Evolutionary conservation across 2,888 invertebrate species (phyloP), one percentile per base, ranked within the genome.

Genomic region (Lepetodrilus schrolli): DNA sequence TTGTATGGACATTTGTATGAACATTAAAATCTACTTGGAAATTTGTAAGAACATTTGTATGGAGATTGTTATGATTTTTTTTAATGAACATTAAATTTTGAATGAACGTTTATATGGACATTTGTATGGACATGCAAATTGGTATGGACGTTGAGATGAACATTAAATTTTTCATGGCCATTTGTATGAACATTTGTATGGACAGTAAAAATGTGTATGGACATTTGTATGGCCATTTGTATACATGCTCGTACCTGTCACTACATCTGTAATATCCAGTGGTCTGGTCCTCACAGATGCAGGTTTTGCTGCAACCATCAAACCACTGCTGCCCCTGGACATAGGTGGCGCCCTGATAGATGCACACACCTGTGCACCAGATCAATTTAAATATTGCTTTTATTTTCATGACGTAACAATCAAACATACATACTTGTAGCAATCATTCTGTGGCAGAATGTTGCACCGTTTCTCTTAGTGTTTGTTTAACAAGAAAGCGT

Each of bases 221-320:
- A n/a, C n/a, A n/a, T n/a, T n/a, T n/a, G n/a, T n/a, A n/a, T n/a
- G n/a, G n/a, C n/a, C n/a, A n/a, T n/a, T n/a, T n/a, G n/a, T n/a
- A n/a, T n/a, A n/a, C n/a, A n/a, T n/a, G n/a, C n/a, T n/a, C 7
- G 0, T 82, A 83, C 84, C 83, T 84, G 68, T 82, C 80, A n/a
- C 47, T 70, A 73, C 84, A 84, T 68, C 79, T 81, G 76, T 83
- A 83, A 58, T 77, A 81, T 4, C 68, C 68, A 23, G 68, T 68
- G n/a, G 21, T 68, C 17, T 47, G 47, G 21, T 68, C 26, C 26
- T 68, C 68, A 68, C 68, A 68, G 21, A 68, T 26, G 26, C 68
- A 68, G 0, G 43, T 43, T 26, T 68, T 68, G 23, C 23, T 34
- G 26, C 68, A 68, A n/a, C 68, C 68, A 68, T 68, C 68, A 43